A percentile compares a stretch with the other conserved stretches of the same genome.
Conservation (phyloP, 2,113 vertebrate species). For the Poicephalus gulielmi region DNA sequence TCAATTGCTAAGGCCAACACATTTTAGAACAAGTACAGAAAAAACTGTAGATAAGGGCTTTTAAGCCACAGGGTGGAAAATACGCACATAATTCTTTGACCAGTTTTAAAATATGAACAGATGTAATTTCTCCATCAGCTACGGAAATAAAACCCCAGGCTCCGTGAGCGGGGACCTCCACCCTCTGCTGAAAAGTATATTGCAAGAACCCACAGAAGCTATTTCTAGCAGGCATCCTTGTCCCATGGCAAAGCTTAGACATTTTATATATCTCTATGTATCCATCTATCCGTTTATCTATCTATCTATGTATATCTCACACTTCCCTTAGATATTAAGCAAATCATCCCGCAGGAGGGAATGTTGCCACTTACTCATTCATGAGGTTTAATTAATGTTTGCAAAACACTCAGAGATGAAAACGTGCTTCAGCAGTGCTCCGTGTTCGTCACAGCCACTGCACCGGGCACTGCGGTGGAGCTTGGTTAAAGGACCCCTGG, state of each 20-base stretch:
- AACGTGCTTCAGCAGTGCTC: background rate
- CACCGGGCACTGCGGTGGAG: fast-evolving
- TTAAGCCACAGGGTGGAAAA: background rate
- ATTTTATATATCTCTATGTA: background rate
- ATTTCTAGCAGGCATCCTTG: background rate
- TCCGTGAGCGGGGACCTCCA: background rate
- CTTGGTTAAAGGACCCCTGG: background rate
- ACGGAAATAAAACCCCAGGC: background rate
- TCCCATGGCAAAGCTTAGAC: background rate
- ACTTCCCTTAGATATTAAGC: background rate
- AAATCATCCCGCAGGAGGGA: background rate
- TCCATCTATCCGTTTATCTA: background rate
- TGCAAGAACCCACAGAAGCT: background rate
- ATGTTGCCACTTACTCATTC: background rate
- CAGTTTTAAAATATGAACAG: background rate
- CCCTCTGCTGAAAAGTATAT: background rate
- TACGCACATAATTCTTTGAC: background rate
- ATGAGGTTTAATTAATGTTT: background rate
- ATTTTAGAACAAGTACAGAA: background rate
- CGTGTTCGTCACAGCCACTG: fast-evolving
- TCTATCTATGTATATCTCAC: background rate
- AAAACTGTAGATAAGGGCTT: background rate
- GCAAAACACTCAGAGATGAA: background rate
- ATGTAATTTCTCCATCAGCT: background rate
- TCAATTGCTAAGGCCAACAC: background rate